Evolutionary conservation across 1,140 invertebrate species (phyloP), one percentile per base, ranked within the genome.

Genomic region (Drosophila carrolli): DNA sequence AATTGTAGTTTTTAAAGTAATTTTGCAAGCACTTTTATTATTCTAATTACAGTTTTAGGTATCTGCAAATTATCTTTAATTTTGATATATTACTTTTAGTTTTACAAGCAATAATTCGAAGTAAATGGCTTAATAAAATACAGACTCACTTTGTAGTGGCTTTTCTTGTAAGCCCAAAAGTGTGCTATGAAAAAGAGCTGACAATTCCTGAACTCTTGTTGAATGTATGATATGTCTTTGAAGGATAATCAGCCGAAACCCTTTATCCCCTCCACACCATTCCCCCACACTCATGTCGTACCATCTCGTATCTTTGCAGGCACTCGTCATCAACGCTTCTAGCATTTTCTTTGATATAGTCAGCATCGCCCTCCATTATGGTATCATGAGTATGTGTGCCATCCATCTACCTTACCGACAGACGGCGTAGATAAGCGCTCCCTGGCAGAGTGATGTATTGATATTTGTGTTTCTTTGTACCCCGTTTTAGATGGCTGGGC

Each of bases 321-420:
- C 91, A 68, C 81, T 91, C 72, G 83, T 92, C 46, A 92, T 92
- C 60, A 71, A 92, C 73, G 78, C 67, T 72, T 88, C 77, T 51
- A 90, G 90, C 77, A 92, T 92, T 74, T 91, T 92, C 77, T 83
- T 92, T 76, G 91, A 92, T 68, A 60, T 92, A 78, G 71, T 91
- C 65, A 79, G 75, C 78, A 91, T 92, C 46, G 78, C 91, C 51
- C n/a, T 89, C 54, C 81, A 74, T 78, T 92, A 85, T 41, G 47
- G 5, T 14, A 91, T 92, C 23, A 92, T 92, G 90, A 92, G 91
- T 92, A 75, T 91, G 91, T 92, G 29, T 32, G 29, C 8, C 44
- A 40, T 37, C 38, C 41, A 27, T 23, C 27, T 1, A 13, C 8
- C 19, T 16, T 4, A 14, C 13, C 13, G 29, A 4, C 23, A 37